These are phyloP conservation scores for Cantharis flavilabris DNA, from an alignment of 2,888 invertebrate species.

Conservation along the genomic window DNA sequence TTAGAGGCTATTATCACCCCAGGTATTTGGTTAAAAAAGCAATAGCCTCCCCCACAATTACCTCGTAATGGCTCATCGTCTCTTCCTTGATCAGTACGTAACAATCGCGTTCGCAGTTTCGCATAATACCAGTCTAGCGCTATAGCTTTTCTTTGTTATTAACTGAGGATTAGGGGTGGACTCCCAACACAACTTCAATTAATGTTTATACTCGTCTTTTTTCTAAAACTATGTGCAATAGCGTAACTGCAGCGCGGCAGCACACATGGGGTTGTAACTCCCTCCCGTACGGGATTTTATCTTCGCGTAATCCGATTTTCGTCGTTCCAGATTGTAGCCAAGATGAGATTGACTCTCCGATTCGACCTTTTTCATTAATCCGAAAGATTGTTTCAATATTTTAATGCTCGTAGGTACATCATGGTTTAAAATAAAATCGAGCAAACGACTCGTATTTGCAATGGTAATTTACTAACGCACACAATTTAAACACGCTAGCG, in stretches of 20 bases:
- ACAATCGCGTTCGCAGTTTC: conserved; percentile 48
- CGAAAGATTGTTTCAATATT: background rate
- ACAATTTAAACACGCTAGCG: background rate
- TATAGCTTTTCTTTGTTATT: conserved; percentile 39
- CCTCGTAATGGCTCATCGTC: conserved; percentile 52
- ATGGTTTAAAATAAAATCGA: background rate
- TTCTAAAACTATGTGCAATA: conserved; percentile 24
- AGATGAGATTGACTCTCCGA: conserved; percentile 31
- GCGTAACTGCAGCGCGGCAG: conserved; percentile 8
- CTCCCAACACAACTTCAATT: conserved; percentile 37
- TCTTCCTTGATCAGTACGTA: conserved; percentile 56
- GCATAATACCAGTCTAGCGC: conserved; percentile 35
- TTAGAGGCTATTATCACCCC: conserved; percentile 54
- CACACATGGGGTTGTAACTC: conserved; percentile 23
- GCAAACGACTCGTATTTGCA: background rate
- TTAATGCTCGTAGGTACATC: background rate
- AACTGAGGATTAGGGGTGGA: conserved; percentile 37
- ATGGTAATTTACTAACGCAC: background rate
- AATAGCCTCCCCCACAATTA: conserved; percentile 56
- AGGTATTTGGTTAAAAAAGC: conserved; percentile 59
- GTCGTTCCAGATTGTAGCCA: conserved; percentile 33
- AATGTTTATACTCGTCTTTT: conserved; percentile 40
- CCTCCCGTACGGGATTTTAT: conserved; percentile 24
- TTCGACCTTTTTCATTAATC: conserved; percentile 5
- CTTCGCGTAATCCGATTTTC: conserved; percentile 34